Evolutionary conservation across 2,888 invertebrate species (phyloP).

Genomic region (Tetanocera ferruginea): DNA sequence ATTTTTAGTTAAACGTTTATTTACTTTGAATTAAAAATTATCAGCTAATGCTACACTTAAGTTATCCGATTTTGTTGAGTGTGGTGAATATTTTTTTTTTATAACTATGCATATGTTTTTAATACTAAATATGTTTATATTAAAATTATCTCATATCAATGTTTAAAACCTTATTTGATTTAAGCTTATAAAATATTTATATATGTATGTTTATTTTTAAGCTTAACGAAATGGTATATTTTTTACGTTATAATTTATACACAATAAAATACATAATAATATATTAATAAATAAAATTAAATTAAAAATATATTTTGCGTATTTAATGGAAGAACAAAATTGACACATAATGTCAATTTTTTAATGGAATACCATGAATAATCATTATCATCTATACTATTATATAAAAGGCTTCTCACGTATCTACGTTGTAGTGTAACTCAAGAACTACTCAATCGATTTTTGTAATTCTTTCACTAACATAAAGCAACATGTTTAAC

Average conservation of each 20-base stretch:
- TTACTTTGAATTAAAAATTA: conserved; percentile 3
- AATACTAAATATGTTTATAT: conserved; percentile 2
- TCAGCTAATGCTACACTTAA: too few species aligned
- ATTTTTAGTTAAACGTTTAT: conserved; percentile 12
- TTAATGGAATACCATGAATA: too few species aligned
- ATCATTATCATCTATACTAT: too few species aligned
- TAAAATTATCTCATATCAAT: background rate
- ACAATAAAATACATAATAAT: conserved; percentile 5
- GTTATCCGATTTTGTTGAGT: too few species aligned
- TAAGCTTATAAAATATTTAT: background rate
- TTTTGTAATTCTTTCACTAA: too few species aligned
- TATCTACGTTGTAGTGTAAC: too few species aligned
- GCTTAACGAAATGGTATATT: background rate
- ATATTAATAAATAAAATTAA: background rate
- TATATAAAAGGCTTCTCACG: too few species aligned
- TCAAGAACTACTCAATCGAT: too few species aligned
- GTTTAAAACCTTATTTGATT: background rate
- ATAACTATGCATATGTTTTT: background rate
- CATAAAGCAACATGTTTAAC: too few species aligned
- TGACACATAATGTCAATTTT: too few species aligned
- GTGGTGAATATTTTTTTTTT: background rate
- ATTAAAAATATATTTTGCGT: too few species aligned
- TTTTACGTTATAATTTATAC: conserved; percentile 9
- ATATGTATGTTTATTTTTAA: background rate
- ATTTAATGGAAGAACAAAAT: too few species aligned